Conservation (phyloP, 1,140 invertebrate genomes). For the Asbolus verrucosus region DNA sequence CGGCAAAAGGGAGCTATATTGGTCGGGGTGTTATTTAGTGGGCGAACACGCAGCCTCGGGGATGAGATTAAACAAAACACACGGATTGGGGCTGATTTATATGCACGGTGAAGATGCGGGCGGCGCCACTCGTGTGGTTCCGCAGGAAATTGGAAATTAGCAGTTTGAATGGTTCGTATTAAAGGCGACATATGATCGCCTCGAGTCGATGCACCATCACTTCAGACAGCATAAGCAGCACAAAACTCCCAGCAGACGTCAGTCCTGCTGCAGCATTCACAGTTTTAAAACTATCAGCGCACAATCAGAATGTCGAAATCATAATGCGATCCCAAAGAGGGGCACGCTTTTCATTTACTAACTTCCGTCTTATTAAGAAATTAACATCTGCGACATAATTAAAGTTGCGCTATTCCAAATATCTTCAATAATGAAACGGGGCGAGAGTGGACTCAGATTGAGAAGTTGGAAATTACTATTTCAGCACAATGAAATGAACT, state of each 20-base stretch:
- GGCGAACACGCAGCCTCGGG: constrained; percentile 31
- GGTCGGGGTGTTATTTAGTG: constrained; percentile 43
- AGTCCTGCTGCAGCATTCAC: too few relatives aligned
- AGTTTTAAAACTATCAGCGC: not conserved
- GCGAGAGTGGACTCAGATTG: not conserved
- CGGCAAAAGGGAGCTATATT: constrained; percentile 25
- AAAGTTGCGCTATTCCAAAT: not conserved
- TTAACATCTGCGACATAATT: constrained; percentile 13
- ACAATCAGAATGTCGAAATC: not conserved
- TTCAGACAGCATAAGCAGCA: too few relatives aligned
- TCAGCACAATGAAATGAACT: too few relatives aligned
- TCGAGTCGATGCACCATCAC: not conserved
- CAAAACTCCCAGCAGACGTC: too few relatives aligned
- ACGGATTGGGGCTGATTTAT: constrained; percentile 52
- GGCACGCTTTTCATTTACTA: not conserved
- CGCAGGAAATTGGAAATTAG: constrained; percentile 52
- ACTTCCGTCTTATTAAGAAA: constrained; percentile 7
- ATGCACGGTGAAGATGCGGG: constrained; percentile 44
- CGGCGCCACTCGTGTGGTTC: constrained; percentile 47
- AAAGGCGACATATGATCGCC: constrained; percentile 11
- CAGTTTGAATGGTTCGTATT: constrained; percentile 43
- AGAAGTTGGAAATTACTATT: too few relatives aligned
- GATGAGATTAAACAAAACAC: constrained; percentile 52
- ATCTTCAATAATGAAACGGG: not conserved
- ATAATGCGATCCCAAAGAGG: not conserved